phyloP scores from a whole-genome alignment of 2,888 invertebrate genomes.

The Eucriotettix oculatus region DNA sequence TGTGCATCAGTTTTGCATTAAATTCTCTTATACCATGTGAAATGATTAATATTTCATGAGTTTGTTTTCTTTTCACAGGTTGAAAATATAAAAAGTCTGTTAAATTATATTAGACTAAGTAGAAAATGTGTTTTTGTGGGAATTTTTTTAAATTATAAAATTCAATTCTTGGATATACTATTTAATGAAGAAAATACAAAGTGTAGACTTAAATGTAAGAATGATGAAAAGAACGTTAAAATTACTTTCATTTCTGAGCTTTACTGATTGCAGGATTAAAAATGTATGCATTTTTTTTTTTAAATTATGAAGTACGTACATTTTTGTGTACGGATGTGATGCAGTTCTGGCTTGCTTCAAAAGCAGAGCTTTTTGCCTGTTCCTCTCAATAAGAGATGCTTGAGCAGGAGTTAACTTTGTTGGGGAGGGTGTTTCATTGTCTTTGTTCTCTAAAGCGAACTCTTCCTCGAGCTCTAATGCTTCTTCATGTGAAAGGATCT shows the following conservation, averaged over 20 bases:
- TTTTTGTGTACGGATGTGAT: constrained; percentile 34
- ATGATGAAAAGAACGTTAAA: not conserved
- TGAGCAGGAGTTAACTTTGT: constrained; percentile 6
- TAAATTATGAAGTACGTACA: constrained; percentile 22
- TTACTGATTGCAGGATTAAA: constrained; percentile 9
- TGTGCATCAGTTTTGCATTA: no score
- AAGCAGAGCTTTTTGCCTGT: constrained; percentile 10
- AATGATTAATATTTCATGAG: no score
- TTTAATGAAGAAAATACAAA: no score
- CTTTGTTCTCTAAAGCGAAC: not conserved
- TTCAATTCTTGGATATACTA: no score
- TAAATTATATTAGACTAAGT: no score
- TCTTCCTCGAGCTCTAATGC: not conserved
- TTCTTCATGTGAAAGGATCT: not conserved
- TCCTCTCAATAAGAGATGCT: constrained; percentile 9
- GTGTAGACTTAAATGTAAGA: no score
- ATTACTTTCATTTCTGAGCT: not conserved
- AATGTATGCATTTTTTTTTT: not conserved
- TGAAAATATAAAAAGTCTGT: no score
- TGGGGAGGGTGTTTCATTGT: not conserved
- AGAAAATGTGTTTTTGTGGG: no score
- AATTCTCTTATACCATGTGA: no score
- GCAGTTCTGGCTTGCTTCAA: constrained; percentile 24
- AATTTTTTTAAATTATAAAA: no score
- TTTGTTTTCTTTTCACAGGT: no score